Evolutionary conservation across 2,797 vertebrate species (phyloP).

Genomic region (Silurus lanzhouensis): DNA sequence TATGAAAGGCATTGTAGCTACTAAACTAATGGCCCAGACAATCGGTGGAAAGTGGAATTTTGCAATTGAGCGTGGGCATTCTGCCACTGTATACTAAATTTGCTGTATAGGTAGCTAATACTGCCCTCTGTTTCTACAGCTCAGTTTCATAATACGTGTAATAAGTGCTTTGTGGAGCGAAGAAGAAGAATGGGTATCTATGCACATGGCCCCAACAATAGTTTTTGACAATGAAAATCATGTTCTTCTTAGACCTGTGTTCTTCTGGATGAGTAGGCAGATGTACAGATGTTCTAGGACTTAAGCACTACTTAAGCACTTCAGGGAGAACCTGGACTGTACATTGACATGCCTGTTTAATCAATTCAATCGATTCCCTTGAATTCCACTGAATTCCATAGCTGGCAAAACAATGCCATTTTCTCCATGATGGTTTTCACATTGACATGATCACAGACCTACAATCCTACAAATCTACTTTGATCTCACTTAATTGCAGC

Average conservation of each 20-base stretch:
- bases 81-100: not conserved
- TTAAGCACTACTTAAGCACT: not conserved
- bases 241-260: not conserved
- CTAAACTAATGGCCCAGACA: not conserved
- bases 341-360: not conserved
- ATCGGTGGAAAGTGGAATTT: not conserved
- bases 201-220: not conserved
- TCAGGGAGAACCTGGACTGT: not conserved
- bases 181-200: not conserved
- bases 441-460: conserved; percentile 15
- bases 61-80: too few species aligned
- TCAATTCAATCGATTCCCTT: not conserved
- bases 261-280: not conserved
- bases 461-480: conserved; percentile 36
- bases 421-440: not conserved
- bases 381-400: not conserved
- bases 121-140: not conserved
- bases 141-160: not conserved
- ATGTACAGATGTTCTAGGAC: not conserved
- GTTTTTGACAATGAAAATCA: not conserved
- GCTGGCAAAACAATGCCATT: not conserved
- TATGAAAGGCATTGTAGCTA: too few species aligned
- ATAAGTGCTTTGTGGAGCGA: not conserved
- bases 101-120: not conserved
- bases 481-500: conserved; percentile 39